These are phyloP conservation scores for Ailuropoda melanoleuca DNA, from an alignment of 2,113 vertebrate genomes.

Conservation along the genomic window DNA sequence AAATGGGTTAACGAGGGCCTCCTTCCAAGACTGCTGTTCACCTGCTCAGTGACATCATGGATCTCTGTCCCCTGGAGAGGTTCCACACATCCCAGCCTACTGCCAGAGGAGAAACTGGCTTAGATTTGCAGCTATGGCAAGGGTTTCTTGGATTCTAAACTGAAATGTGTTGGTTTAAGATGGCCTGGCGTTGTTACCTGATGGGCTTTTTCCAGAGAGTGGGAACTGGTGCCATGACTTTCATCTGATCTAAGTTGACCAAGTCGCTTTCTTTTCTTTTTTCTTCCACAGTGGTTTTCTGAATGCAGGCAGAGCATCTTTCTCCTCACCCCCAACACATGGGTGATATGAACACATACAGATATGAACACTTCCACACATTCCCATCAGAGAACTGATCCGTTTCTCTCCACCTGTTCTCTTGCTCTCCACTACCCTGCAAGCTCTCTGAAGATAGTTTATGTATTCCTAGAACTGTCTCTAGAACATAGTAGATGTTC, in stretches of 20 bases:
- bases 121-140: neutral
- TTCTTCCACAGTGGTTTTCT: neutral
- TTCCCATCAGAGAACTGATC: neutral
- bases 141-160: neutral
- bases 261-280: neutral
- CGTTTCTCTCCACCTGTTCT: neutral
- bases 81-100: neutral
- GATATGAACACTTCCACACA: neutral
- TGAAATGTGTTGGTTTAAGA: neutral
- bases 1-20: neutral
- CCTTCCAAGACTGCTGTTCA: neutral
- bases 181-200: neutral
- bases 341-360: neutral
- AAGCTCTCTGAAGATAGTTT: neutral
- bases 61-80: neutral
- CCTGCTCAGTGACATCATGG: neutral
- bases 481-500: neutral
- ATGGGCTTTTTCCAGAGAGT: neutral
- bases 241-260: neutral
- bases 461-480: neutral
- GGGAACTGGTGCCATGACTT: neutral
- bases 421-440: neutral
- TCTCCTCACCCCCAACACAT: neutral
- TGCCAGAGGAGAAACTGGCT: neutral
- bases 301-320: neutral